phyloP scores from a whole-genome alignment of 1,140 invertebrate genomes.

The Trichonephila clavipes region DNA sequence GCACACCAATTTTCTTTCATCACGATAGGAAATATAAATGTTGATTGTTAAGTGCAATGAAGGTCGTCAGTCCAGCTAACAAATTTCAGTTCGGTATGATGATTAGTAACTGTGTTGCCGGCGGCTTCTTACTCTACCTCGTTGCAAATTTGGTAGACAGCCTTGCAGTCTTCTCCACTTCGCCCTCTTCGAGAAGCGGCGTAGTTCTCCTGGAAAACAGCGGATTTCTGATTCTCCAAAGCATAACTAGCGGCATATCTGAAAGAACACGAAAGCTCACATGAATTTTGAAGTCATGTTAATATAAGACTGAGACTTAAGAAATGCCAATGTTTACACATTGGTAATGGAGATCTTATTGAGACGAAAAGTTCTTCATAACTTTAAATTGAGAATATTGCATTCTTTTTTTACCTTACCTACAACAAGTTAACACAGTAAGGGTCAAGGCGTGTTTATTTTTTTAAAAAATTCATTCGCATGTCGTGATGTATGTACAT shows the following conservation, averaged over 20 bases:
- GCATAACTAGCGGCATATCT: slow-evolving; percentile 93
- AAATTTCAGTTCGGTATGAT: neutral
- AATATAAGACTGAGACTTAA: too few species aligned
- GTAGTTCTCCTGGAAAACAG: slow-evolving; percentile 89
- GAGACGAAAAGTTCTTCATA: too few species aligned
- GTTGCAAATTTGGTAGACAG: slow-evolving; percentile 91
- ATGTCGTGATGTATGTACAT: too few species aligned
- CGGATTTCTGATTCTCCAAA: slow-evolving; percentile 86
- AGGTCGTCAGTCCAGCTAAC: slow-evolving; percentile 66
- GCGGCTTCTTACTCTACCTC: slow-evolving; percentile 80
- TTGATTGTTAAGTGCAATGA: slow-evolving; percentile 14
- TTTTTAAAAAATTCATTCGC: too few species aligned
- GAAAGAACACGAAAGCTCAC: neutral
- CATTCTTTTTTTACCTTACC: too few species aligned
- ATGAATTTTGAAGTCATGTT: neutral
- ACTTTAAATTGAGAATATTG: too few species aligned
- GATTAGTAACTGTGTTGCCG: neutral
- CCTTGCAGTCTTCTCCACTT: slow-evolving; percentile 90
- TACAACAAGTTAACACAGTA: too few species aligned
- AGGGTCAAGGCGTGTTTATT: too few species aligned
- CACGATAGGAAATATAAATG: neutral
- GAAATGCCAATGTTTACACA: too few species aligned
- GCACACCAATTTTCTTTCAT: neutral
- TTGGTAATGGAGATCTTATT: too few species aligned
- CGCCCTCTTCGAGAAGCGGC: slow-evolving; percentile 91